These are phyloP conservation scores for Trichomycterus rosablanca DNA, from an alignment of 2,113 vertebrate species.

Conservation along the genomic window DNA sequence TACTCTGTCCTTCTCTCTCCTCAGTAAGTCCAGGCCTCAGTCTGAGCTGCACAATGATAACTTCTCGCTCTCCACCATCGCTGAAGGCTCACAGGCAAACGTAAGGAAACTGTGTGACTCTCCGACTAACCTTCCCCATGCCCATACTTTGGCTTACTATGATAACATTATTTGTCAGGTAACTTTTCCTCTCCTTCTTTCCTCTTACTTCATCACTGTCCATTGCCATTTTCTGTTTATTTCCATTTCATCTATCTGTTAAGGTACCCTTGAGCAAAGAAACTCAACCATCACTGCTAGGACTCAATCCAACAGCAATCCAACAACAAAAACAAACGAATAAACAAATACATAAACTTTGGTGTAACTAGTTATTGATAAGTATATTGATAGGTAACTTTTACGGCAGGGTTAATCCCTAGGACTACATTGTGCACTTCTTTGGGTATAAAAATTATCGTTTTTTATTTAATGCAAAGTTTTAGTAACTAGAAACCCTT, in stretches of 20 bases:
- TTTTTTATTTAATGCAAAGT: too few relatives aligned
- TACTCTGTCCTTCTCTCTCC: background rate
- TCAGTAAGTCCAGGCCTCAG: conserved; percentile 83
- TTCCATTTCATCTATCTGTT: conserved; percentile 16
- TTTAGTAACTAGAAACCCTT: too few relatives aligned
- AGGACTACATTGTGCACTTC: too few relatives aligned
- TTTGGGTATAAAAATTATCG: too few relatives aligned
- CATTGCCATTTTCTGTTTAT: too few relatives aligned
- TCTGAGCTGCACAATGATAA: conserved; percentile 91
- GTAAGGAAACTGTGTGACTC: conserved; percentile 83
- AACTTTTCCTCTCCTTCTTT: conserved; percentile 34
- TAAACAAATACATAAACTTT: too few relatives aligned
- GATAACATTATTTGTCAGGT: conserved; percentile 81
- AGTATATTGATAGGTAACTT: too few relatives aligned
- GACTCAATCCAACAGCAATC: too few relatives aligned
- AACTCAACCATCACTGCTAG: too few relatives aligned
- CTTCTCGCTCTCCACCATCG: conserved; percentile 94
- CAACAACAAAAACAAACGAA: too few relatives aligned
- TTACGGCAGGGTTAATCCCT: too few relatives aligned
- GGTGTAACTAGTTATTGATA: too few relatives aligned
- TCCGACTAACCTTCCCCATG: conserved; percentile 66
- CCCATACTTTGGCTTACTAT: conserved; percentile 71
- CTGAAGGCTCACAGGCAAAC: conserved; percentile 93
- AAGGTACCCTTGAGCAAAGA: background rate
- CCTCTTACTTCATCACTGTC: background rate